These are phyloP conservation scores for Periplaneta americana DNA, from an alignment of 1,140 invertebrate species.

Conservation along the genomic window DNA sequence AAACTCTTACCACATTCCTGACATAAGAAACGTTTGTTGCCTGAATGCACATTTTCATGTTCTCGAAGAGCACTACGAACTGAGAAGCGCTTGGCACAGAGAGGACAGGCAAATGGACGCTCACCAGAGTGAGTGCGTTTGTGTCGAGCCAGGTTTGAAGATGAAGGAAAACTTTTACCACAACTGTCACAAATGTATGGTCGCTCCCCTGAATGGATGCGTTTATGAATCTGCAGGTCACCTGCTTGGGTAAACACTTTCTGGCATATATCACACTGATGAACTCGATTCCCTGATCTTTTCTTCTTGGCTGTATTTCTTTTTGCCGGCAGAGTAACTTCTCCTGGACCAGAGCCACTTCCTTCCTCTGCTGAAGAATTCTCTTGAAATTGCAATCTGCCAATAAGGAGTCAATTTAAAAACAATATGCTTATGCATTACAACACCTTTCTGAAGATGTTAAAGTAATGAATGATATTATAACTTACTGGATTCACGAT, in stretches of 20 bases:
- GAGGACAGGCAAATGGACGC: slow-evolving; percentile 1
- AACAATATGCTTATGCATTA: no score
- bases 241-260: slow-evolving; percentile 44
- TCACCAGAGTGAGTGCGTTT: slow-evolving; percentile 57
- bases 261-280: slow-evolving; percentile 55
- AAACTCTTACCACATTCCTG: slow-evolving; percentile 48
- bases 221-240: slow-evolving; percentile 51
- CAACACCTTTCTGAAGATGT: no score
- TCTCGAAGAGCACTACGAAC: neutral
- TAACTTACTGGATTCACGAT: no score
- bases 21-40: slow-evolving; percentile 13
- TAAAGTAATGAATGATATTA: no score
- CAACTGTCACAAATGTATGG: slow-evolving; percentile 59
- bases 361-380: neutral
- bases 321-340: neutral
- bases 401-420: neutral
- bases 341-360: neutral
- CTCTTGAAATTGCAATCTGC: neutral
- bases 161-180: slow-evolving; percentile 55
- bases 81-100: slow-evolving; percentile 12
- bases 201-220: slow-evolving; percentile 55
- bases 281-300: slow-evolving; percentile 46
- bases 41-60: slow-evolving; percentile 13
- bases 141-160: slow-evolving; percentile 62
- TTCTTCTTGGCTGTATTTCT: neutral